phyloP scores from a whole-genome alignment of 2,797 vertebrate species.

The Argya squamiceps region DNA sequence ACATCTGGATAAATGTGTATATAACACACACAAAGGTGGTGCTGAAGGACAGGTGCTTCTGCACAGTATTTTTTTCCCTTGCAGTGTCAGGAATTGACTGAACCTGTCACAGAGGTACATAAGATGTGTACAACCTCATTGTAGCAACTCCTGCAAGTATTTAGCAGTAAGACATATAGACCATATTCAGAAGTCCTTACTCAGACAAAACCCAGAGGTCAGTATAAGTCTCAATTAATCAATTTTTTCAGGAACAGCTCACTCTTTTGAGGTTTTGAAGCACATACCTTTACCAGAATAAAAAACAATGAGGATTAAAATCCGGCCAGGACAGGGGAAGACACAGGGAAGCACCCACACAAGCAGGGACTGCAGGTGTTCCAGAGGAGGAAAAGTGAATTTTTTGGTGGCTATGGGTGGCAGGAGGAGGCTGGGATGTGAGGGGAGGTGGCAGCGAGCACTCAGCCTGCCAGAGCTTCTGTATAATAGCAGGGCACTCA shows the following conservation, averaged over 20 bases:
- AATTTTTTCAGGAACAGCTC: neutral
- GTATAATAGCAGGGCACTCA: slow-evolving; percentile 57
- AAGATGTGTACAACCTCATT: neutral
- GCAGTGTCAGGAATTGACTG: neutral
- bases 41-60: neutral
- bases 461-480: slow-evolving; percentile 43
- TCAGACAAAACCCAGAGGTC: slow-evolving; percentile 17
- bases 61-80: neutral
- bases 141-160: slow-evolving; percentile 7
- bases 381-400: neutral
- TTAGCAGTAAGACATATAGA: slow-evolving; percentile 22
- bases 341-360: fast-evolving
- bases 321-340: neutral
- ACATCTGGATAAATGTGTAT: neutral
- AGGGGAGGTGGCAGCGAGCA: neutral
- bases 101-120: neutral
- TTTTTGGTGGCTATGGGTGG: neutral
- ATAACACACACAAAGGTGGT: neutral
- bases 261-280: neutral
- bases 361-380: neutral
- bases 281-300: neutral
- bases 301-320: neutral
- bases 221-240: neutral
- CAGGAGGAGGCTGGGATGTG: neutral
- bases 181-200: neutral